phyloP scores from a whole-genome alignment of 2,888 invertebrate genomes.

The Gnatocerus cornutus region DNA sequence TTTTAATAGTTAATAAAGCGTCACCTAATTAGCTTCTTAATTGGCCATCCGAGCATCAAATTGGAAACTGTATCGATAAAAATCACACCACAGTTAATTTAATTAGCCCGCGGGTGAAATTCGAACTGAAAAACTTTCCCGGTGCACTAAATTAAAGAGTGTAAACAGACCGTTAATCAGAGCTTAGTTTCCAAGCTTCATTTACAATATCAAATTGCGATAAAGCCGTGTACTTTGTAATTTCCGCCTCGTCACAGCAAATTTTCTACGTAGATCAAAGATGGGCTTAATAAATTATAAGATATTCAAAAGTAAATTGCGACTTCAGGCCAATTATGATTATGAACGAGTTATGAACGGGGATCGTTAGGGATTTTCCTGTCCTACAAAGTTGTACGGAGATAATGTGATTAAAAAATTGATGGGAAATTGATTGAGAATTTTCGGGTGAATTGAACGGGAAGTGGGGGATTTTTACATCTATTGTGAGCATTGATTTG shows the following conservation, averaged over 20 bases:
- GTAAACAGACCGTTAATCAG: slow-evolving; percentile 21
- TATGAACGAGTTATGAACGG: slow-evolving; percentile 4
- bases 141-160: slow-evolving; percentile 18
- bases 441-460: slow-evolving; percentile 26
- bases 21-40: slow-evolving; percentile 24
- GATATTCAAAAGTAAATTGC: slow-evolving; percentile 32
- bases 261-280: slow-evolving; percentile 38
- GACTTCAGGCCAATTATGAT: not conserved
- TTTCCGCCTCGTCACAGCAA: slow-evolving; percentile 25
- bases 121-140: slow-evolving; percentile 3
- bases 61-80: slow-evolving; percentile 36
- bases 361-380: slow-evolving; percentile 6
- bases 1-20: slow-evolving; percentile 37
- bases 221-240: slow-evolving; percentile 32
- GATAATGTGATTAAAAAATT: slow-evolving; percentile 17
- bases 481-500: slow-evolving; percentile 36
- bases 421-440: slow-evolving; percentile 37
- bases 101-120: slow-evolving; percentile 15
- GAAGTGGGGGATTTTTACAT: slow-evolving; percentile 32
- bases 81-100: slow-evolving; percentile 23
- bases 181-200: slow-evolving; percentile 13
- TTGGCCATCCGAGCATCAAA: slow-evolving; percentile 21
- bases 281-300: slow-evolving; percentile 35
- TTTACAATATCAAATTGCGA: slow-evolving; percentile 20
- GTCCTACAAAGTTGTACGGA: slow-evolving; percentile 3